Conservation (phyloP, 2,888 invertebrate species). For the Pyrrhosoma nymphula region DNA sequence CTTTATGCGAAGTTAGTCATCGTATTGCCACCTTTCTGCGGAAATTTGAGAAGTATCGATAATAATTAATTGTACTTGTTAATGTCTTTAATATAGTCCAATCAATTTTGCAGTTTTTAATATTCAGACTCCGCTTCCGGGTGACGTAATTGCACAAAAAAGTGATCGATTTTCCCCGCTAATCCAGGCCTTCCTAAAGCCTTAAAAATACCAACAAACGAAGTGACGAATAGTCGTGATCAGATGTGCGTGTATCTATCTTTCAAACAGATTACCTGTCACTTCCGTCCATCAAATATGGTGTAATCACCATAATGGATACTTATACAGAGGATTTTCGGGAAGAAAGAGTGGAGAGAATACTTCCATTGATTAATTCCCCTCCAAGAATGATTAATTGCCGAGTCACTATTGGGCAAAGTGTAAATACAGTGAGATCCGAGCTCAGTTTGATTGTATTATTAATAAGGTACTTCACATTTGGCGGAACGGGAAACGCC, state of each 20-base stretch:
- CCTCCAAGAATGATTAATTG: not conserved
- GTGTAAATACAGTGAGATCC: not conserved
- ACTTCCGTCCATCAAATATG: not conserved
- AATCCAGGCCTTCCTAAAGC: not conserved
- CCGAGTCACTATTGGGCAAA: not conserved
- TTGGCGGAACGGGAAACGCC: not conserved
- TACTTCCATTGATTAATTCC: slow-evolving; percentile 16
- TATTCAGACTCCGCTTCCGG: too few species aligned
- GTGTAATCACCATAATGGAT: not conserved
- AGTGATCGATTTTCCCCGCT: not conserved
- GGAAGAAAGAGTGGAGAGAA: not conserved
- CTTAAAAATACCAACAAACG: not conserved
- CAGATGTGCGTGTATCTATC: not conserved
- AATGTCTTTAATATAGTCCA: too few species aligned
- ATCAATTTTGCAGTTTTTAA: too few species aligned
- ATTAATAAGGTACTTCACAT: slow-evolving; percentile 10
- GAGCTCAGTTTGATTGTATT: not conserved
- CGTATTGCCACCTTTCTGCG: too few species aligned
- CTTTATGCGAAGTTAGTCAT: too few species aligned
- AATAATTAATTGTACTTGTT: too few species aligned
- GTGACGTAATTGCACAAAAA: not conserved
- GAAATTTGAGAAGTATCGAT: too few species aligned
- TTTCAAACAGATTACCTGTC: not conserved
- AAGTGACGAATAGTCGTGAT: not conserved
- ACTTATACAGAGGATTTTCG: not conserved